Conservation (phyloP, 1,140 invertebrate genomes). For the Galendromus occidentalis region DNA sequence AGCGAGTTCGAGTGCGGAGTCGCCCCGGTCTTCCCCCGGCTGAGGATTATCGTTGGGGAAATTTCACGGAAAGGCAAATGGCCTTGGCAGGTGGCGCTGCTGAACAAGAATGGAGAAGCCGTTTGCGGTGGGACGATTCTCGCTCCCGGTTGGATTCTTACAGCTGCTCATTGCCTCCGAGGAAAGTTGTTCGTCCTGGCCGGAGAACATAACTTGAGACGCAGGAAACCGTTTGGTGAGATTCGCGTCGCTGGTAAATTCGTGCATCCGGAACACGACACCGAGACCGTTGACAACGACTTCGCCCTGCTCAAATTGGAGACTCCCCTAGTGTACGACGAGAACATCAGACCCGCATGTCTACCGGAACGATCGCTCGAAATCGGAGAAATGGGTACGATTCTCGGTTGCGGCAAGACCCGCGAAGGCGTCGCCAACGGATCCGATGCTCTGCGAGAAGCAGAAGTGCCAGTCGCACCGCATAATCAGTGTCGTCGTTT, state of each 20-base stretch:
- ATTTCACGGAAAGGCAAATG: conserved; percentile 53
- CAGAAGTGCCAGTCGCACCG: conserved; percentile 37
- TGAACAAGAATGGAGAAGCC: conserved; percentile 54
- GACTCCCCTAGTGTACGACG: too few relatives aligned
- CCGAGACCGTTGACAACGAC: conserved; percentile 70
- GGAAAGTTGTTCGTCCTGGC: conserved; percentile 53
- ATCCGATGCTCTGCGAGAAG: conserved; percentile 53
- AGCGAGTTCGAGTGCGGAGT: neutral
- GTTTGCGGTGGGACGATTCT: conserved; percentile 81
- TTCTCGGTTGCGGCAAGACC: conserved; percentile 58
- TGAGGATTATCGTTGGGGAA: conserved; percentile 63
- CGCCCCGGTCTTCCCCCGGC: conserved; percentile 13
- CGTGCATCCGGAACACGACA: conserved; percentile 60
- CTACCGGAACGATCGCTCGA: conserved; percentile 39
- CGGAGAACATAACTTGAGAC: conserved; percentile 55
- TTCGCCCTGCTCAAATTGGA: conserved; percentile 46
- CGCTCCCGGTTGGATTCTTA: conserved; percentile 62
- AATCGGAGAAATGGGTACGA: conserved; percentile 40
- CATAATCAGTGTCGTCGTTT: conserved; percentile 29
- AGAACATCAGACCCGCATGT: too few relatives aligned
- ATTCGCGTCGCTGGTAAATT: too few relatives aligned
- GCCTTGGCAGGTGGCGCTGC: conserved; percentile 71
- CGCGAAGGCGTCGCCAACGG: conserved; percentile 46
- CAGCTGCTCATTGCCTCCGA: conserved; percentile 70
- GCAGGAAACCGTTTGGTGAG: conserved; percentile 46